These are phyloP conservation scores for Apotomis capreana DNA, from an alignment of 2,888 invertebrate genomes.

Conservation along the genomic window DNA sequence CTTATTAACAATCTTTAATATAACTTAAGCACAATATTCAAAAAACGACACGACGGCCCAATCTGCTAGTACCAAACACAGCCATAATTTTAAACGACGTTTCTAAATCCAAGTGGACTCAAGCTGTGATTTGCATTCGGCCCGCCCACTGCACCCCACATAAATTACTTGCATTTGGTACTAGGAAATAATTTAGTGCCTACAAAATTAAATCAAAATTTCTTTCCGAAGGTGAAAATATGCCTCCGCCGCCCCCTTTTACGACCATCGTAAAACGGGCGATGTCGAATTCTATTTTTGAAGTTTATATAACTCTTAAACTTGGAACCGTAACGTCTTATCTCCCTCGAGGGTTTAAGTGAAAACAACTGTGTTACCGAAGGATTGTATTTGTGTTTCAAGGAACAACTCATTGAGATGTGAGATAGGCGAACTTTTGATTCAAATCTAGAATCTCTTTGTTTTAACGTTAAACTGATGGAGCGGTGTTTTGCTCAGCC, in stretches of 20 bases:
- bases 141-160: conserved; percentile 2
- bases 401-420: not conserved
- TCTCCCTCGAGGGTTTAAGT: not conserved
- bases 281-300: conserved; percentile 72
- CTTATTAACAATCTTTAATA: no score
- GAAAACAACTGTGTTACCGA: not conserved
- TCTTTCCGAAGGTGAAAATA: conserved; percentile 69
- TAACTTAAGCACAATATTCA: no score
- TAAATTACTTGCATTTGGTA: conserved; percentile 3
- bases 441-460: conserved; percentile 64
- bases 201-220: conserved; percentile 55
- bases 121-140: conserved; percentile 4
- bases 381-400: not conserved
- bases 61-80: not conserved
- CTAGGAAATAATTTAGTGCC: conserved; percentile 4
- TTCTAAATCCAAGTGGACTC: not conserved
- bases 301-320: conserved; percentile 68
- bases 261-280: conserved; percentile 69
- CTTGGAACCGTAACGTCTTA: not conserved
- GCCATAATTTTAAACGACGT: not conserved
- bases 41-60: no score
- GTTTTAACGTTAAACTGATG: conserved; percentile 49
- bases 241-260: conserved; percentile 65
- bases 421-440: conserved; percentile 45
- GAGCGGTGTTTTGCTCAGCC: conserved; percentile 14